Base-by-base conservation (phyloP, 2,888 invertebrate species). In the Stegana nigrithorax region DNA sequence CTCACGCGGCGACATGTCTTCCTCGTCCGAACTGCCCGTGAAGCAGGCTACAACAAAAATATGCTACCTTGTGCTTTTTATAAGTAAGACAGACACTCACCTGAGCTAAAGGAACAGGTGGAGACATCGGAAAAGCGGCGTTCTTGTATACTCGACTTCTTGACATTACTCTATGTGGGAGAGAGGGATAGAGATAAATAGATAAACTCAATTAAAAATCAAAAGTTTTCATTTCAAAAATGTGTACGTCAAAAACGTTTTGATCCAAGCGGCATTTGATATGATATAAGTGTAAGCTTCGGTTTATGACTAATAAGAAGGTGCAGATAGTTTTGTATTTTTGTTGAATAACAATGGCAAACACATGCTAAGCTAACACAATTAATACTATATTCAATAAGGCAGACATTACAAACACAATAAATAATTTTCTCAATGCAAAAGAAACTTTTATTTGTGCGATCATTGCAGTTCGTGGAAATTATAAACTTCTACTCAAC, bases 101-200 rank as follows among this genome's bases (percentile, higher is more conserved):
- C 91, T 72, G 96, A 96, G 86, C 95, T 96, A 87, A 95, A 96
- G 14, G 96, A 96, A 85, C 96, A 96, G 27, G 95, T 95, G 32
- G 96, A 96, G 1, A 96, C 95, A 2, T 95, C 96, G 2, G 96
- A 96, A 27, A 96, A 88, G 1, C 81, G 72, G 1, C 81, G 68
- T 2, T 66, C 77, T 8, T 69, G 67, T 2, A 75, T 64, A 26
- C 69, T 80, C 1, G 75, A 67, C 59, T 75, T 78, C 60, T 70
- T 80, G 6, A 75, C 79, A 0, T 73, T 64, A 36, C 64, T 78
- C 75, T 75, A 32, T n/a, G n/a, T n/a, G n/a, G n/a, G n/a, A n/a
- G n/a, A n/a, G n/a, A n/a, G n/a, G 14, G 17, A 59, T 23, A 59
- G 7, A 12, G 26, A 10, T 21, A 26, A 23, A 6, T 29, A 32